phyloP scores from a whole-genome alignment of 2,888 invertebrate genomes.

The Dynastes grantii region DNA sequence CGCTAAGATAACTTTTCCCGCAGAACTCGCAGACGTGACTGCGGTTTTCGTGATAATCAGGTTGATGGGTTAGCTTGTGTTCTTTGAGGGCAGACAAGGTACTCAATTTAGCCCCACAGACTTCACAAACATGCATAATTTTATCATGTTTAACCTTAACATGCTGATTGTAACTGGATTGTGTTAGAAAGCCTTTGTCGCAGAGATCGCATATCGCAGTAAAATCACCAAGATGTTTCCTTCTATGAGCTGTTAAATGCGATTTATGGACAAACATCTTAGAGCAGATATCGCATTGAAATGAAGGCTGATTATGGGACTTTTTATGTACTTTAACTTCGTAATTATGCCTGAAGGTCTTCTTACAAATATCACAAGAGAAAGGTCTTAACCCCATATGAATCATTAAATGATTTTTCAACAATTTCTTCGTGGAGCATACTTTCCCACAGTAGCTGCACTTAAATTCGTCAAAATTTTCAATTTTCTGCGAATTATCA shows the following conservation, averaged over 20 bases:
- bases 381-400: constrained; percentile 64
- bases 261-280: constrained; percentile 76
- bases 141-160: constrained; percentile 62
- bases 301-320: constrained; percentile 74
- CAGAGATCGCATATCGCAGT: constrained; percentile 65
- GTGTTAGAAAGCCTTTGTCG: constrained; percentile 64
- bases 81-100: constrained; percentile 64
- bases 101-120: constrained; percentile 72
- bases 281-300: constrained; percentile 75
- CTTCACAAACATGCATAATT: constrained; percentile 68
- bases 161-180: constrained; percentile 62
- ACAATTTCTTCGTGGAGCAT: constrained; percentile 64
- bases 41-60: constrained; percentile 58
- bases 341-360: constrained; percentile 65
- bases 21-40: constrained; percentile 65
- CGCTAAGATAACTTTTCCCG: constrained; percentile 67
- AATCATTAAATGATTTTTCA: constrained; percentile 65
- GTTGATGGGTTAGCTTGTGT: constrained; percentile 65
- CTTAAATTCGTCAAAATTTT: constrained; percentile 56
- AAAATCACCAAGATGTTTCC: constrained; percentile 73
- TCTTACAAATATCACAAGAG: constrained; percentile 65
- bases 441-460: constrained; percentile 65
- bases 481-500: constrained; percentile 55
- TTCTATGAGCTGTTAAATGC: constrained; percentile 75
- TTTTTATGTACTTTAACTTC: constrained; percentile 71